phyloP scores from a whole-genome alignment of 1,140 invertebrate species.

The Penaeus vannamei region DNA sequence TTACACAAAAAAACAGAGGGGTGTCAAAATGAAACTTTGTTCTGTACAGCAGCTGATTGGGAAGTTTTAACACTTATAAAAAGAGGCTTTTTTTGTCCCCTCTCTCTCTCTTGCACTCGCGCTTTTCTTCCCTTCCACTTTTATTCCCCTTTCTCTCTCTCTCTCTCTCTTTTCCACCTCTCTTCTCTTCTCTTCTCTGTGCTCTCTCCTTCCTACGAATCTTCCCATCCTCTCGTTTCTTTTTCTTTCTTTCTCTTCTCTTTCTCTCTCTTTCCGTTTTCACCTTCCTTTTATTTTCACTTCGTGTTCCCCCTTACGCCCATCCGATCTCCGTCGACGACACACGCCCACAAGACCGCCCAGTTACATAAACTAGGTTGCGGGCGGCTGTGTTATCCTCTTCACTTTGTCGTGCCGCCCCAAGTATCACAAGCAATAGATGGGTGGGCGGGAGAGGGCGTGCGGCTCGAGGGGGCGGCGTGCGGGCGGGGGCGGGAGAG shows the following conservation, averaged over 20 bases:
- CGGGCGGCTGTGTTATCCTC: too few species aligned
- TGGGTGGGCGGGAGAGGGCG: neutral
- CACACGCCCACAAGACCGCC: neutral
- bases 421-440: neutral
- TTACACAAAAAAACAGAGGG: constrained; percentile 42
- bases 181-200: neutral
- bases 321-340: neutral
- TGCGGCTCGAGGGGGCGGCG: neutral
- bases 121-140: too few species aligned
- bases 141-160: neutral
- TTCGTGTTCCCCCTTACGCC: neutral
- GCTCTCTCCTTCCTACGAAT: neutral
- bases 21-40: constrained; percentile 35
- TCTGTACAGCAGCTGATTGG: constrained; percentile 43
- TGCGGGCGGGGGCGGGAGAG: too few species aligned
- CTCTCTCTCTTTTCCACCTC: neutral
- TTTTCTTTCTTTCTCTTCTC: too few species aligned
- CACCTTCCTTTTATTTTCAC: neutral
- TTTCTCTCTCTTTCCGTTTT: neutral
- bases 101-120: neutral
- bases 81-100: neutral
- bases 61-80: neutral
- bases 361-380: neutral
- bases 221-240: neutral
- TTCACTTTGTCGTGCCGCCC: too few species aligned